Base-by-base conservation (phyloP, 2,113 vertebrate species). In the Halichoerus grypus region DNA sequence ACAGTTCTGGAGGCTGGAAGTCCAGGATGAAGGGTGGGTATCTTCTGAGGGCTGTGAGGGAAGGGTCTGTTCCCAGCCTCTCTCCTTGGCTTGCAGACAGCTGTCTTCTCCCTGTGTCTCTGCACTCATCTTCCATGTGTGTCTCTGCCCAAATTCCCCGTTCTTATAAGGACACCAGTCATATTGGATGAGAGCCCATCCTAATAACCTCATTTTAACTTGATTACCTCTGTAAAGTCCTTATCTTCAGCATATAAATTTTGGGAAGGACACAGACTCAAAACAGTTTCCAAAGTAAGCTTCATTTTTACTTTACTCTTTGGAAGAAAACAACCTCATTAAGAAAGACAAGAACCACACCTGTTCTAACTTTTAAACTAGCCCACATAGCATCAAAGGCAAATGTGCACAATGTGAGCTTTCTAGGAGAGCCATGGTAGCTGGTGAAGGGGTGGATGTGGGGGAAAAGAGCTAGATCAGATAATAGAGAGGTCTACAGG, bases 291-390 rank as follows among this genome's bases (percentile, higher is more conserved):
- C 57, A 76, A 65, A 86, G 42, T 57, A 42, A 89, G 10, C 85
- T 88, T 91, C 49, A 77, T 65, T 82, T 92, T 96, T 82, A 92
- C 57, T 85, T 76, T 69, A 76, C 7, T 53, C 11, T 51, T 87
- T 82, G 46, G 42, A 96, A 49, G n/a, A 86, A 96, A 97, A 95
- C 89, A 8, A 53, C 21, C 67, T 69, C 33, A 86, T 65, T 65
- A 65, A 95, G 39, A 91, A 83, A 81, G 72, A 82, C 3, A 94
- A 89, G n/a, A 93, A 67, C 7, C 33, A 86, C 1, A 46, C 1
- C 13, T 24, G 6, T 49, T 91, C 39, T 88, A 93, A 84, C 13
- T 28, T 91, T 88, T 79, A 53, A 42, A 55, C 59, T 53, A 92
- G 74, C 13, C 21, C 16, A 59, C 8, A 19, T 24, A 53, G 4